A percentile compares a stretch with the other conserved stretches of the same genome.
Conservation (phyloP, 1,140 invertebrate genomes). For the Rhynchophorus ferrugineus region DNA sequence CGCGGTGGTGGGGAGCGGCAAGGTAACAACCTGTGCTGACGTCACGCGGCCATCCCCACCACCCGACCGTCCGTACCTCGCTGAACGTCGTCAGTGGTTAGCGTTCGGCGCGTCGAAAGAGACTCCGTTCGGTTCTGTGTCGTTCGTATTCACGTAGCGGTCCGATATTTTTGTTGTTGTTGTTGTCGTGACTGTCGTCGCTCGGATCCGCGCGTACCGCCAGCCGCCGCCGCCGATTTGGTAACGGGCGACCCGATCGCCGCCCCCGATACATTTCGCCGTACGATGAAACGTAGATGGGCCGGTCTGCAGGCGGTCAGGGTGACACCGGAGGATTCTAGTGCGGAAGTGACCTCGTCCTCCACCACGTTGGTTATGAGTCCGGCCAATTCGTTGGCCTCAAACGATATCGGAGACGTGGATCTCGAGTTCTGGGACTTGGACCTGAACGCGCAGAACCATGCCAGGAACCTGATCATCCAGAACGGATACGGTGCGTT, state of each 20-base stretch:
- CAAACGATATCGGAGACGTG: conserved; percentile 54
- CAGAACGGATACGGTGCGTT: conserved; percentile 34
- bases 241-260: no score
- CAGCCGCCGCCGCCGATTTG: no score
- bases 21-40: conserved; percentile 41
- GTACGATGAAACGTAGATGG: conserved; percentile 60
- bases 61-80: no score
- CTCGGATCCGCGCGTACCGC: no score
- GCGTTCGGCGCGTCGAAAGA: conserved; percentile 18
- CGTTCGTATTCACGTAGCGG: conserved; percentile 19
- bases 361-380: conserved; percentile 54
- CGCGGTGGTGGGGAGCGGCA: conserved; percentile 22
- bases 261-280: no score
- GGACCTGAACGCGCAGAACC: conserved; percentile 38
- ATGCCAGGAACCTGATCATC: conserved; percentile 33
- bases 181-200: background rate
- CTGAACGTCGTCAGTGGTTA: background rate
- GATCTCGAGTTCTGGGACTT: conserved; percentile 76
- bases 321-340: conserved; percentile 60
- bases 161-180: background rate
- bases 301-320: conserved; percentile 58
- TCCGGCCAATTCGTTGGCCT: conserved; percentile 60
- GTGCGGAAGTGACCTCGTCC: conserved; percentile 67
- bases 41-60: conserved; percentile 28
- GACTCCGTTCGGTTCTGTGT: conserved; percentile 19